Conservation (phyloP, 1,140 invertebrate species). For the Tetragonula clypearis region DNA sequence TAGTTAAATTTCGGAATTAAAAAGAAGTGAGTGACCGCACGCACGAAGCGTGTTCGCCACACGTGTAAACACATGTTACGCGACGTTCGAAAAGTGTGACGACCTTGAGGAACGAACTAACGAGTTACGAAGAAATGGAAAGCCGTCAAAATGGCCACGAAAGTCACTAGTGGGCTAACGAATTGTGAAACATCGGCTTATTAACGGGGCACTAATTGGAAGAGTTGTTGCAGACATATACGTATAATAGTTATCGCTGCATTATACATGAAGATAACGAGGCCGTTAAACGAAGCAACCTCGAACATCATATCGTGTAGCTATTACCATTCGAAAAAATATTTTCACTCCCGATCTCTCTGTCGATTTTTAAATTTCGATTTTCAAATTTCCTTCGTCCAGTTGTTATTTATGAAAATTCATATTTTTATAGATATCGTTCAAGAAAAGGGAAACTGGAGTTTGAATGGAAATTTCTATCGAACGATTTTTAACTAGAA, state of each 20-base stretch:
- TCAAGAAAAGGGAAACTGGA: neutral
- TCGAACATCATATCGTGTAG: neutral
- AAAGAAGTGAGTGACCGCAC: neutral
- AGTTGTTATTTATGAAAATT: neutral
- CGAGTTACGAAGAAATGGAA: conserved; percentile 59
- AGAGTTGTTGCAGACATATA: conserved; percentile 58
- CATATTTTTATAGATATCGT: neutral
- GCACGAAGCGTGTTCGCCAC: neutral
- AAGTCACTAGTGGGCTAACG: conserved; percentile 40
- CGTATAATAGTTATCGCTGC: conserved; percentile 53
- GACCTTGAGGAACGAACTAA: conserved; percentile 58
- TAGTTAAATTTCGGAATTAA: too few species aligned
- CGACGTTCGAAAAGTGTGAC: conserved; percentile 49
- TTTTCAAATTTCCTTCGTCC: too few species aligned
- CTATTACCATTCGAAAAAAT: neutral
- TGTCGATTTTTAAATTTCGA: neutral
- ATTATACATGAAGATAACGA: conserved; percentile 40
- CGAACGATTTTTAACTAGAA: neutral
- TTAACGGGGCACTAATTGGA: conserved; percentile 69
- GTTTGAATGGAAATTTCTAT: neutral
- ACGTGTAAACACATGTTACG: neutral
- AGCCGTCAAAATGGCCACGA: conserved; percentile 41
- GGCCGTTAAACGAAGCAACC: conserved; percentile 16
- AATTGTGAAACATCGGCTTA: conserved; percentile 64
- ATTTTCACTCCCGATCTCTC: neutral